A percentile compares a stretch with the other conserved stretches of the same genome.
phyloP scores from a whole-genome alignment of 23 tunicate genomes.

The Halocynthia roretzi region DNA sequence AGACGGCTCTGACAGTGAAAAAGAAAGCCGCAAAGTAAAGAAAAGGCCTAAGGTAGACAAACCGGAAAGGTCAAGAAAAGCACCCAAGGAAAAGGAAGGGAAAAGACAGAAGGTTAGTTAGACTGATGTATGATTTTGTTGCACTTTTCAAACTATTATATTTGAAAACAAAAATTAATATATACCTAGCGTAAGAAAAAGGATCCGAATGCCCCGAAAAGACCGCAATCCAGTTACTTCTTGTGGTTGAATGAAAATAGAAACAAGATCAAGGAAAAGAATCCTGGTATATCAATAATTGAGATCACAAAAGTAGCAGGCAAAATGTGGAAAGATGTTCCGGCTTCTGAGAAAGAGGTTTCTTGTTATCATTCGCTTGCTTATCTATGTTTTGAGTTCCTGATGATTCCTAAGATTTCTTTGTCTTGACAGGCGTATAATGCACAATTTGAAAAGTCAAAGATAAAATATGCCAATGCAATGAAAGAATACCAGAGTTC shows the following conservation, averaged over 20 bases:
- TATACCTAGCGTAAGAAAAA: conserved; percentile 17
- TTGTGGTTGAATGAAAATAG: conserved; percentile 67
- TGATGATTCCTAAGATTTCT: neutral
- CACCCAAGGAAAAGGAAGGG: conserved; percentile 24
- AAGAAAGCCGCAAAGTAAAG: conserved; percentile 4
- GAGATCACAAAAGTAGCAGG: conserved; percentile 68
- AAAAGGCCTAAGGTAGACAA: conserved; percentile 15
- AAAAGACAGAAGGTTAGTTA: conserved; percentile 13
- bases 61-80: conserved; percentile 18
- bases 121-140: neutral
- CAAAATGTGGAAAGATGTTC: conserved; percentile 56
- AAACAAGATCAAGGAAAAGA: conserved; percentile 39
- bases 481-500: conserved; percentile 37
- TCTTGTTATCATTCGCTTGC: neutral
- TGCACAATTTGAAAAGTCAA: conserved; percentile 33
- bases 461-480: conserved; percentile 19
- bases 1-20: conserved; percentile 27
- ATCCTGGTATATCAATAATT: conserved; percentile 61
- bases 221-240: conserved; percentile 73
- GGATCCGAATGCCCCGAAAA: conserved; percentile 84
- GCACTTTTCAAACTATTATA: neutral
- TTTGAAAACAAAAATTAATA: neutral
- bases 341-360: conserved; percentile 40
- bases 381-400: neutral
- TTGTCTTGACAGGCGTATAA: conserved; percentile 33